Percentiles rank a stretch among this genome's conserved stretches.
phyloP scores from a whole-genome alignment of 2,113 vertebrate genomes.

The Amia ocellicauda region DNA sequence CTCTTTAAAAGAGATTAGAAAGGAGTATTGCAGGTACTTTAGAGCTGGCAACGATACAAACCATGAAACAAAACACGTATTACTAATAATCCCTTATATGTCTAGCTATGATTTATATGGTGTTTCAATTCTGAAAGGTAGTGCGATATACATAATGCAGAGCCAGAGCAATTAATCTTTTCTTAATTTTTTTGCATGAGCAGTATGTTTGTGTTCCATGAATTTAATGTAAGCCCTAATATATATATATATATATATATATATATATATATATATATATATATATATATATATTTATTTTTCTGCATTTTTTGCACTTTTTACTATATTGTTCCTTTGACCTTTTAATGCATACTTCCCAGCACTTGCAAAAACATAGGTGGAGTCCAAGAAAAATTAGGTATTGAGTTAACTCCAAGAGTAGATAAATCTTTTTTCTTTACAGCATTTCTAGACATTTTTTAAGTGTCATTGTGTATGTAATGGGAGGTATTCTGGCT shows the following conservation, averaged over 20 bases:
- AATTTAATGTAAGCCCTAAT: slow-evolving; percentile 69
- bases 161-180: slow-evolving; percentile 73
- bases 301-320: too few relatives aligned
- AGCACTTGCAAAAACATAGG: slow-evolving; percentile 68
- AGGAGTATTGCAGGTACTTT: slow-evolving; percentile 43
- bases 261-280: slow-evolving; percentile 5
- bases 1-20: slow-evolving; percentile 54
- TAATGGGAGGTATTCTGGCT: neutral
- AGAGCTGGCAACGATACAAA: slow-evolving; percentile 54
- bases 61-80: slow-evolving; percentile 50
- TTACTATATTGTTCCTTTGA: slow-evolving; percentile 68
- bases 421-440: slow-evolving; percentile 59
- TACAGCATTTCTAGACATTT: slow-evolving; percentile 36
- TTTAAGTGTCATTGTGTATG: slow-evolving; percentile 14
- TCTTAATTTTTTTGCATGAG: slow-evolving; percentile 52
- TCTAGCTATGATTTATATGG: slow-evolving; percentile 80
- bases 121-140: slow-evolving; percentile 64
- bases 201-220: slow-evolving; percentile 72
- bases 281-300: too few relatives aligned
- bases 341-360: slow-evolving; percentile 62
- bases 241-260: slow-evolving; percentile 28
- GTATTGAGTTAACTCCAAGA: slow-evolving; percentile 54
- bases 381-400: slow-evolving; percentile 68
- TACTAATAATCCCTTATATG: slow-evolving; percentile 55
- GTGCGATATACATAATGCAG: slow-evolving; percentile 63